Conservation (phyloP, 2,797 vertebrate genomes). For the Pangasius djambal region DNA sequence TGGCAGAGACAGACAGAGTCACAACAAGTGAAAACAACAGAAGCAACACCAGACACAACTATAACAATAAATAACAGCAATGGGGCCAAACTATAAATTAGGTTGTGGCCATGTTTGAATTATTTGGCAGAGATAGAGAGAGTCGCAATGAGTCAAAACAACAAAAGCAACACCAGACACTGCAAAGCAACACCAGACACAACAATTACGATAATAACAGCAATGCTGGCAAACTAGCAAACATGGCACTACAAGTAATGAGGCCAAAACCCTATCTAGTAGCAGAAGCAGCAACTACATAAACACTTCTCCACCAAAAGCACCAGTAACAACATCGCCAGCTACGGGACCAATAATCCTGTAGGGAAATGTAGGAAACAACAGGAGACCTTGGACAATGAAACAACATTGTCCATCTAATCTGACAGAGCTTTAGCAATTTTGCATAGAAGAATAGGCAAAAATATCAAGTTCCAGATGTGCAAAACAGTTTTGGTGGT, state of each 20-base stretch:
- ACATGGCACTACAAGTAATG: neutral
- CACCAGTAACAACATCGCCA: neutral
- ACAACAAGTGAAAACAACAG: neutral
- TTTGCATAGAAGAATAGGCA: neutral
- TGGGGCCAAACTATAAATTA: neutral
- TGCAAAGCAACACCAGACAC: neutral
- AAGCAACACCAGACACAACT: neutral
- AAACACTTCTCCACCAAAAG: neutral
- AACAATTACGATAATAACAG: neutral
- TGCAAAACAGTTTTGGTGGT: neutral
- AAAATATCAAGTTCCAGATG: neutral
- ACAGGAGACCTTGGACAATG: too few relatives aligned
- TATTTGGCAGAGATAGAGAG: neutral
- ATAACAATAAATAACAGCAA: neutral
- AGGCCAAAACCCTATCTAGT: neutral
- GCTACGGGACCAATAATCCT: neutral
- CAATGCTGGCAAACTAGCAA: neutral
- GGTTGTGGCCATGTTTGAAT: constrained; percentile 6
- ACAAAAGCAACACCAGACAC: neutral
- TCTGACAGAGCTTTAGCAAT: neutral
- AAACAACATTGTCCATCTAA: neutral
- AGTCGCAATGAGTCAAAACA: neutral
- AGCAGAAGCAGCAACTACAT: neutral
- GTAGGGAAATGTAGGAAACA: neutral
- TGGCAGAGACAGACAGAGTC: neutral